Conservation (phyloP, 2,888 invertebrate genomes). For the Piscicola geometra region DNA sequence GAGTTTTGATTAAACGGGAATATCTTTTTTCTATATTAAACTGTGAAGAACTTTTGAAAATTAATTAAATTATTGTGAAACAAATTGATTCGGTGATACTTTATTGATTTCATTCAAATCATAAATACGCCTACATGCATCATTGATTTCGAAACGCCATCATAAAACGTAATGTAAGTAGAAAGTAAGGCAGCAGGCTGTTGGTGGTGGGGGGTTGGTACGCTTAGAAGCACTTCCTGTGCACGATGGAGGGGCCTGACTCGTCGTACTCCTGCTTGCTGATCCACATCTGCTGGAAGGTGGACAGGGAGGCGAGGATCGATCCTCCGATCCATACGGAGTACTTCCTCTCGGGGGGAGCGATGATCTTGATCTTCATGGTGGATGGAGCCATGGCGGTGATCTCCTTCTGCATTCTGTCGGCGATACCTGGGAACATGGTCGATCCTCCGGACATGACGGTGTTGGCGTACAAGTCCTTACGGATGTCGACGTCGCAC, state of each 20-base stretch:
- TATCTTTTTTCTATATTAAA: too few relatives aligned
- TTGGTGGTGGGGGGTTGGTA: neutral
- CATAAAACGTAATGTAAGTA: conserved; percentile 1
- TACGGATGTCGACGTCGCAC: conserved; percentile 53
- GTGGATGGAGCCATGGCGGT: conserved; percentile 70
- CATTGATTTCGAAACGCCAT: conserved; percentile 2
- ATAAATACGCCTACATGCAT: neutral
- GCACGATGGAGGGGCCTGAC: conserved; percentile 88
- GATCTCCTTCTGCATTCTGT: conserved; percentile 96
- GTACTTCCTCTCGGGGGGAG: conserved; percentile 68
- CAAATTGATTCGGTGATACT: neutral
- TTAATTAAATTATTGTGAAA: too few relatives aligned
- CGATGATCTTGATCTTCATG: conserved; percentile 71
- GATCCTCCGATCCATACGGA: conserved; percentile 96
- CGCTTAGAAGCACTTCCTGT: conserved; percentile 87
- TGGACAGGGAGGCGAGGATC: conserved; percentile 83
- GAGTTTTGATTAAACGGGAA: too few relatives aligned
- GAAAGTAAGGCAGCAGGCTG: neutral
- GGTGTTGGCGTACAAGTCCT: conserved; percentile 57
- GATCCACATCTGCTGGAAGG: conserved; percentile 91
- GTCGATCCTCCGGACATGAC: conserved; percentile 90
- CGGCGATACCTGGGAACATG: conserved; percentile 94
- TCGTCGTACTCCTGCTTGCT: conserved; percentile 95
- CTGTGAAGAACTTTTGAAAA: too few relatives aligned
- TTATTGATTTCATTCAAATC: neutral